Evolutionary conservation across 2,797 vertebrate genomes (phyloP), one percentile per base, ranked within the genome.

Genomic region (Sparidentex hasta): DNA sequence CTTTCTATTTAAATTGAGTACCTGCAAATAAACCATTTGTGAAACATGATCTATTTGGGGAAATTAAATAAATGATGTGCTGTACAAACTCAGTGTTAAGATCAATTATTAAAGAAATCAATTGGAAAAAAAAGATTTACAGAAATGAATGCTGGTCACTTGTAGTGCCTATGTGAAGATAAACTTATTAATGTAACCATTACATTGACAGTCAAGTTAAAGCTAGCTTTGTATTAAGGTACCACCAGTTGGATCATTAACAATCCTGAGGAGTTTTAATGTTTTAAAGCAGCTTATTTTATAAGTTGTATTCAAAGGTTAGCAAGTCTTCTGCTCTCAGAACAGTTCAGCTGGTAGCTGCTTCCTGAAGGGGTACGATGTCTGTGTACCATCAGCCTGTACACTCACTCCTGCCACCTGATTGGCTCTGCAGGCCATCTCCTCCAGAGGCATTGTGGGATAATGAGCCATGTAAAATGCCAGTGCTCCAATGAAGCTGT

Each of bases 401-500:
- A 98, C 97, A 0, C 98, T 99, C 88, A 96, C 89, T 5, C 90
- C 94, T 13, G 98, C 97, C 18, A 99, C 90, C 20, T 89, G 92
- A 94, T 96, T 97, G 72, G 97, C 96, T 90, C 97, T 96, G 87
- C 83, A 95, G 86, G 96, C 94, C 96, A 98, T 97, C 92, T 99
- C 97, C 87, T 98, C 97, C 91, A 97, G 84, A 71, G 95, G 73
- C 90, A 99, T 83, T 68, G 85, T 74, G 63, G 98, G 96, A 92
- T 96, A 94, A 80, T 94, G 92, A 82, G 97, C 97, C 91, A 97
- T 91, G 94, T 97, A 99, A 93, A 97, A 99, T 4, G 97, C 97
- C 91, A 99, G 74, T 0, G 98, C 96, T 64, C 98, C 98, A 66
- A 99, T 96, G 89, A 99, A 99, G 90, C 98, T 98, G 94, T 99